Percentiles rank a stretch among this genome's conserved stretches.
phyloP scores from a whole-genome alignment of 2,797 vertebrate species.

The Semotilus atromaculatus region DNA sequence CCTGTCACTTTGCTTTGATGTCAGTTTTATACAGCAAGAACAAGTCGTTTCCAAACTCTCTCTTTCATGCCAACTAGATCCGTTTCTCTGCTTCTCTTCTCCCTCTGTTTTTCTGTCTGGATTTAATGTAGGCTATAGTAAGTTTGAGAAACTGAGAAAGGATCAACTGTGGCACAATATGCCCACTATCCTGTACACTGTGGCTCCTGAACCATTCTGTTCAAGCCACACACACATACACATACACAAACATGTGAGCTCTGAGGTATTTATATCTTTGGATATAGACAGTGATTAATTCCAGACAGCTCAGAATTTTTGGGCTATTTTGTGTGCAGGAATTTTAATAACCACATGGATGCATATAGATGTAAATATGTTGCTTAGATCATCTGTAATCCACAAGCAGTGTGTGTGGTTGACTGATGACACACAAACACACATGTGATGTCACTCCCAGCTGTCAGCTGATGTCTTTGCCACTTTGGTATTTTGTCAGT shows the following conservation, averaged over 20 bases:
- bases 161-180: background rate
- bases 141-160: background rate
- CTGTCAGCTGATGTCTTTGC: conserved; percentile 18
- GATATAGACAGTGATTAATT: background rate
- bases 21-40: conserved; percentile 4
- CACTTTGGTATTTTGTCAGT: conserved; percentile 5
- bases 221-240: background rate
- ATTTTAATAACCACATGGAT: background rate
- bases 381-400: conserved; percentile 11
- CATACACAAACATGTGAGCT: background rate
- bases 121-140: background rate
- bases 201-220: background rate
- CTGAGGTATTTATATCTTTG: conserved; percentile 19
- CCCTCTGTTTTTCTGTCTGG: background rate
- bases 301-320: background rate
- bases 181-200: background rate
- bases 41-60: background rate
- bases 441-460: background rate
- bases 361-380: background rate
- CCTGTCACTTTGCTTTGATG: conserved; percentile 28
- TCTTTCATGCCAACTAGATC: background rate
- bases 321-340: background rate
- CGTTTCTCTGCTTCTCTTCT: background rate
- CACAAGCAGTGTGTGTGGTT: background rate
- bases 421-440: conserved; percentile 1